A percentile compares a stretch with the other conserved stretches of the same genome.
Conservation (phyloP, 2,113 vertebrate species). For the Mus spicilegus region DNA sequence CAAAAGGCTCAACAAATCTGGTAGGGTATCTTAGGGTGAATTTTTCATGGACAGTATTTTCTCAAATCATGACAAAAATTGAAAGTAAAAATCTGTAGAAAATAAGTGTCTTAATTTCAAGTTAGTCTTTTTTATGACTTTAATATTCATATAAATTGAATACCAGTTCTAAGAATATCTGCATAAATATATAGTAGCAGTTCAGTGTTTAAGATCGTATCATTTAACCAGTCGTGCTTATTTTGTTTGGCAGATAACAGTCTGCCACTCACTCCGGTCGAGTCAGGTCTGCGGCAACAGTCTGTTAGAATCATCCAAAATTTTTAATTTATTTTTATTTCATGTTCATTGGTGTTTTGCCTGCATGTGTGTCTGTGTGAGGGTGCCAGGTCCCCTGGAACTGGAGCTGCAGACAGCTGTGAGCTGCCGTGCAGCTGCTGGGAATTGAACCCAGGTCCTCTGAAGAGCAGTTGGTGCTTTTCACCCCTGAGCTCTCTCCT, state of each 20-base stretch:
- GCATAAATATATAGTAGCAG: conserved; percentile 21
- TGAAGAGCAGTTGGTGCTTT: neutral
- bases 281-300: no score
- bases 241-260: conserved; percentile 44
- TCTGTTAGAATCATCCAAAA: neutral
- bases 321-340: neutral
- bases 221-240: neutral
- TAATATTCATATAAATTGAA: conserved; percentile 30
- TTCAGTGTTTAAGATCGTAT: neutral
- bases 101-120: conserved; percentile 47
- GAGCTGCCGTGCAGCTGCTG: no score
- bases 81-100: conserved; percentile 19
- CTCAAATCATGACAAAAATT: conserved; percentile 35
- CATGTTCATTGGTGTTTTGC: neutral
- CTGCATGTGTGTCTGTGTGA: neutral
- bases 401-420: no score
- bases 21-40: neutral
- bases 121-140: conserved; percentile 33
- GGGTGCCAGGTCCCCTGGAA: neutral
- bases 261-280: no score
- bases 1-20: neutral
- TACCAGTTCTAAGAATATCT: conserved; percentile 53
- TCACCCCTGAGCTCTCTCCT: neutral
- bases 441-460: no score
- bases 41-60: conserved; percentile 36